Percentiles rank a stretch among this genome's conserved stretches.
These are phyloP conservation scores for Trichomalopsis sarcophagae DNA, from an alignment of 1,140 invertebrate species.

Conservation along the genomic window DNA sequence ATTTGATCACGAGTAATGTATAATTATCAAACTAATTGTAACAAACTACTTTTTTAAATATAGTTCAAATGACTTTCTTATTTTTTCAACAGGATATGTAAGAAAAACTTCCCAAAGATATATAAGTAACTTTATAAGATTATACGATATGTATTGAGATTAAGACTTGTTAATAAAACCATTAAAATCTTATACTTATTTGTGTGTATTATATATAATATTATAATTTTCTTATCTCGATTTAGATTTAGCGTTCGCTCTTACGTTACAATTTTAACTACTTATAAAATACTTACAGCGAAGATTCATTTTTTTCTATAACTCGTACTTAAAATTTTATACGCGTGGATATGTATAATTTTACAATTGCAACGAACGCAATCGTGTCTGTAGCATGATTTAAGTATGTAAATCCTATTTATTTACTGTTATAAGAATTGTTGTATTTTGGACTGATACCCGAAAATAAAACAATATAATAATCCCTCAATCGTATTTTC, in stretches of 20 bases:
- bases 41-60: conserved; percentile 18
- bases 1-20: not conserved
- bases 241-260: not conserved
- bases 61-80: conserved; percentile 21
- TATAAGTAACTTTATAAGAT: conserved; percentile 39
- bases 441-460: conserved; percentile 48
- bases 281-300: conserved; percentile 30
- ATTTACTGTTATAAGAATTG: conserved; percentile 46
- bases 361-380: conserved; percentile 37
- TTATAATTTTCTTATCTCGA: not conserved
- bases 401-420: conserved; percentile 38
- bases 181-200: not conserved
- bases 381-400: conserved; percentile 28
- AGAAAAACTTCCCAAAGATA: conserved; percentile 50
- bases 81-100: conserved; percentile 25
- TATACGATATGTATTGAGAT: conserved; percentile 43
- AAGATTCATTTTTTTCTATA: not conserved
- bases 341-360: not conserved
- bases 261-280: conserved; percentile 21
- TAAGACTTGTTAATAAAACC: conserved; percentile 51
- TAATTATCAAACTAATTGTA: conserved; percentile 21
- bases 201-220: conserved; percentile 36
- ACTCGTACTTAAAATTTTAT: conserved; percentile 44
- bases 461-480: conserved; percentile 49
- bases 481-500: conserved; percentile 34